Percentiles rank a stretch among this genome's conserved stretches.
Conservation (phyloP, 2,113 vertebrate genomes). For the Apodemus speciosus region DNA sequence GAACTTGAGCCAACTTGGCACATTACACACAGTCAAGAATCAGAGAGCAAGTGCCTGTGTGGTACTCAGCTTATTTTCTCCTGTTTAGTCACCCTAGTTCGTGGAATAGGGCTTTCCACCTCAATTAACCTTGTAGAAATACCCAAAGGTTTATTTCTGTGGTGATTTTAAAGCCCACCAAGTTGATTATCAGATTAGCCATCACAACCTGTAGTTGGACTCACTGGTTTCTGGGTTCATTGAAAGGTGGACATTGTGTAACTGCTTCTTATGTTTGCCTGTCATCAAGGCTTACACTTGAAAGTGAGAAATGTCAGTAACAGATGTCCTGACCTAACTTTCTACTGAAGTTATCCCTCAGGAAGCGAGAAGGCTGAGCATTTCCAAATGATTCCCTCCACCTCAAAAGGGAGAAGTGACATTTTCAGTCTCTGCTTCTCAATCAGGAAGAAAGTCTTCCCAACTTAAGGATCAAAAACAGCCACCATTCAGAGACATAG, state of each 20-base stretch:
- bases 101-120: not conserved
- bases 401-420: conserved; percentile 64
- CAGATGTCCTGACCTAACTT: conserved; percentile 46
- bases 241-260: not conserved
- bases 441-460: conserved; percentile 68
- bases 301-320: conserved; percentile 54
- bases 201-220: not conserved
- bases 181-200: not conserved
- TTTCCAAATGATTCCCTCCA: conserved; percentile 41
- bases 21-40: not conserved
- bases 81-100: not conserved
- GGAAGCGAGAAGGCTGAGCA: conserved; percentile 43
- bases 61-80: not conserved
- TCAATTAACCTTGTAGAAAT: not conserved
- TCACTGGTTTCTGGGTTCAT: not conserved
- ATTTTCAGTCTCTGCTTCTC: conserved; percentile 70
- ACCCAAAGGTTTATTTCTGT: not conserved
- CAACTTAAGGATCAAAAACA: conserved; percentile 55
- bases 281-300: not conserved
- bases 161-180: not conserved
- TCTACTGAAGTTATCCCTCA: not conserved
- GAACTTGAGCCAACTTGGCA: not conserved
- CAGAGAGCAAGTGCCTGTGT: not conserved
- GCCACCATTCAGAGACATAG: conserved; percentile 56
- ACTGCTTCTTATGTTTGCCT: not conserved